Percentiles rank a stretch among this genome's conserved stretches.
phyloP scores from a whole-genome alignment of 2,113 vertebrate species.

The Campylorhamphus procurvoides region DNA sequence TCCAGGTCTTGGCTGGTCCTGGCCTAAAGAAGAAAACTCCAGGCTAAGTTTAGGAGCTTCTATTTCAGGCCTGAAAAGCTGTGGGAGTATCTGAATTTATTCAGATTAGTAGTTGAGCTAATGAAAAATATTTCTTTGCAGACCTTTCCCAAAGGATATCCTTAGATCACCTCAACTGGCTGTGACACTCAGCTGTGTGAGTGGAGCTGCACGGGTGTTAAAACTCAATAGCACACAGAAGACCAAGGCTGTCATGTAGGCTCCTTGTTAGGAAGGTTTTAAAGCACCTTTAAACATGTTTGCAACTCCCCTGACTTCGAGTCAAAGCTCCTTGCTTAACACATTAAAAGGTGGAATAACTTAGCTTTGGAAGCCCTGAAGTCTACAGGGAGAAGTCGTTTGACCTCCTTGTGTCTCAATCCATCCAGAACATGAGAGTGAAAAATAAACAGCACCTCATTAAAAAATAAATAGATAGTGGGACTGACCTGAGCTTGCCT shows the following conservation, averaged over 20 bases:
- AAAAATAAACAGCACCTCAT: constrained; percentile 58
- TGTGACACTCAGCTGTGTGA: neutral
- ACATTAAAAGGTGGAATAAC: neutral
- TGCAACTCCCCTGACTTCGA: neutral
- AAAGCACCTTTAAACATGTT: neutral
- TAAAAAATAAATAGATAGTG: constrained; percentile 53
- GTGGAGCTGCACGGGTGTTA: neutral
- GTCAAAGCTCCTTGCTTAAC: neutral
- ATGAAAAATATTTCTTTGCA: neutral
- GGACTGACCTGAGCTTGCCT: constrained; percentile 51
- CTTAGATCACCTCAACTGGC: neutral
- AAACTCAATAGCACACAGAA: neutral
- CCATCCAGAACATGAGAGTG: constrained; percentile 41
- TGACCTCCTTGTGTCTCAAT: constrained; percentile 48
- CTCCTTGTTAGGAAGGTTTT: neutral
- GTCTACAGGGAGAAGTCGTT: neutral
- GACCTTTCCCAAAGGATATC: neutral
- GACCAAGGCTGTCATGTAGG: neutral
- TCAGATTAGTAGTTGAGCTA: neutral
- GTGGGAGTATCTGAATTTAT: neutral
- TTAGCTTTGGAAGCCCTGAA: neutral
- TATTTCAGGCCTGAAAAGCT: neutral
- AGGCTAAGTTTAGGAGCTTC: neutral
- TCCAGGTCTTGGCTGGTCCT: neutral
- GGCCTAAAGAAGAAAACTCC: neutral